A percentile compares a stretch with the other conserved stretches of the same genome.
Evolutionary conservation across 2,888 invertebrate genomes (phyloP).

Genomic region (Pardosa pseudoannulata): DNA sequence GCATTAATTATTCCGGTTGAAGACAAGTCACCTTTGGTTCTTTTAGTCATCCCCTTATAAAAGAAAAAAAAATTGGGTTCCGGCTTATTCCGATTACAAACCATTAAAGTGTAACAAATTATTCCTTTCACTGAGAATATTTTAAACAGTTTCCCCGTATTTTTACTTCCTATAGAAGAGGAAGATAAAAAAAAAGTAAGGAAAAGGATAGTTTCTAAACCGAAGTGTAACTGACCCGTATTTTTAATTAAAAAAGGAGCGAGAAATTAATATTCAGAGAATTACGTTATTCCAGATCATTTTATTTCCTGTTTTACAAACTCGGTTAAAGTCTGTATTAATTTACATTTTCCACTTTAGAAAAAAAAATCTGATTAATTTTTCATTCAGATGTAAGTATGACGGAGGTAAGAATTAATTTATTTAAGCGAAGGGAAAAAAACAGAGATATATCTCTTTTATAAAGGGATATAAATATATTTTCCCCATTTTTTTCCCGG

Average conservation of each 20-base stretch:
- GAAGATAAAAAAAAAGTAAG: not conserved
- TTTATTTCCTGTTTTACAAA: not conserved
- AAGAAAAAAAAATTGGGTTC: no score
- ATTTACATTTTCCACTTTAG: not conserved
- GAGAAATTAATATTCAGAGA: not conserved
- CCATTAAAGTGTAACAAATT: not conserved
- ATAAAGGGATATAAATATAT: no score
- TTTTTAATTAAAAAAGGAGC: not conserved
- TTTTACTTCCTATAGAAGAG: not conserved
- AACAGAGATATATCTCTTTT: no score
- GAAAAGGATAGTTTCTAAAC: not conserved
- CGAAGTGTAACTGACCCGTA: not conserved
- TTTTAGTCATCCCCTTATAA: no score
- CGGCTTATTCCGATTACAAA: not conserved
- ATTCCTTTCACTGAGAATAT: not conserved
- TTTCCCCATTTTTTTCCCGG: no score
- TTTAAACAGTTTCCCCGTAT: not conserved
- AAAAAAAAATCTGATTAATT: not conserved
- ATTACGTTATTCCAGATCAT: not conserved
- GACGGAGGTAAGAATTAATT: not conserved
- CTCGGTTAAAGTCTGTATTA: not conserved
- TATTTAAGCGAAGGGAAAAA: not conserved
- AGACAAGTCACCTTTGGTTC: no score
- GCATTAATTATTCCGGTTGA: no score
- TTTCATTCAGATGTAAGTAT: not conserved